Conservation (phyloP, 2,113 vertebrate genomes). For the Anthoscopus minutus region DNA sequence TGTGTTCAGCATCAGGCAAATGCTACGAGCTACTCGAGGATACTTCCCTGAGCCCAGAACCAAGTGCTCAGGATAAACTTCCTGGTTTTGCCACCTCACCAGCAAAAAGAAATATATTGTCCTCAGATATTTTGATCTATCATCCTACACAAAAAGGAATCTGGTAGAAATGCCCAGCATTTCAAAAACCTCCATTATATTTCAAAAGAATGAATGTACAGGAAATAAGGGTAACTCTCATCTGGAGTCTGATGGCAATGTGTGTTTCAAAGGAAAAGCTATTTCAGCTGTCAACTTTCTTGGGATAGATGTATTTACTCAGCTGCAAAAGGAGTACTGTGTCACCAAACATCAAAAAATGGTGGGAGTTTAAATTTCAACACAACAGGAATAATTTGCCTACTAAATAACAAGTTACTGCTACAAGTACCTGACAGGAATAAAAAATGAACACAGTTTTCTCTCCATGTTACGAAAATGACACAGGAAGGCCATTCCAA, state of each 20-base stretch:
- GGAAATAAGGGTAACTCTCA: not conserved
- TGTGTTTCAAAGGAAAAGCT: conserved; percentile 14
- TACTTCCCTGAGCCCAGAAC: not conserved
- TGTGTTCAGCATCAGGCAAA: not conserved
- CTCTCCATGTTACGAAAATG: rapidly evolving
- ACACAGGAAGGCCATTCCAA: not conserved
- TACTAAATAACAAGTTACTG: not conserved
- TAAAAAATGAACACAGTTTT: not conserved
- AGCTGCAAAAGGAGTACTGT: conserved; percentile 21
- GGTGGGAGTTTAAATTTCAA: conserved; percentile 16
- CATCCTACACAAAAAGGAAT: not conserved
- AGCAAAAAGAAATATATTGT: not conserved
- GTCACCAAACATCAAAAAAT: conserved; percentile 2
- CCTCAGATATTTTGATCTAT: not conserved
- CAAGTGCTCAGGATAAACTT: not conserved
- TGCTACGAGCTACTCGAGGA: not conserved
- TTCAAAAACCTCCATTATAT: not conserved
- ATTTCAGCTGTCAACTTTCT: conserved; percentile 15
- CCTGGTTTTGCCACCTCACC: not conserved
- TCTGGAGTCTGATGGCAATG: not conserved
- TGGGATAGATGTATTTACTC: conserved; percentile 40
- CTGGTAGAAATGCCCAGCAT: not conserved
- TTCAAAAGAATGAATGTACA: not conserved
- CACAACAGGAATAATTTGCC: not conserved
- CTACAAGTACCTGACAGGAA: not conserved